Conservation (phyloP, 2,888 invertebrate genomes). For the Acleris sparsana region DNA sequence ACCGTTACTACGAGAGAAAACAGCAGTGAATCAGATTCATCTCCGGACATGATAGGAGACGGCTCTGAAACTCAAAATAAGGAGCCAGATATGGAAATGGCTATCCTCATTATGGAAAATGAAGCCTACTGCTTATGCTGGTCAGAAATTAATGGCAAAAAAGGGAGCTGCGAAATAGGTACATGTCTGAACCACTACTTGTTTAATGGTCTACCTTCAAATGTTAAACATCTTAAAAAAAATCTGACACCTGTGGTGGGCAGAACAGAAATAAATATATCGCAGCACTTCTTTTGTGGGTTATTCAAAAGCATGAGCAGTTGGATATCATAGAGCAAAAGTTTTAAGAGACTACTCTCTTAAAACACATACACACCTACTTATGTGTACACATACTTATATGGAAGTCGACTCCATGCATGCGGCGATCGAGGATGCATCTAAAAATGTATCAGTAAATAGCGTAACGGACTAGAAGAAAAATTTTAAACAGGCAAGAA, state of each 20-base stretch:
- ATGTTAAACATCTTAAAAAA: background rate
- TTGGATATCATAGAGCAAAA: conserved; percentile 3
- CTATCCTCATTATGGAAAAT: background rate
- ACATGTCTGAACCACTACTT: conserved; percentile 2
- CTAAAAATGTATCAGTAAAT: background rate
- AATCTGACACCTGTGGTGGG: conserved; percentile 3
- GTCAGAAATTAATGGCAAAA: too few relatives aligned
- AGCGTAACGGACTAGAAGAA: background rate
- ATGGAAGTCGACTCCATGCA: too few relatives aligned
- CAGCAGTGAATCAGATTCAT: background rate
- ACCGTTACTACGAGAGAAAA: background rate
- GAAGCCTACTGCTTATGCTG: conserved; percentile 1
- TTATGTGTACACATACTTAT: too few relatives aligned
- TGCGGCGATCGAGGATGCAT: too few relatives aligned
- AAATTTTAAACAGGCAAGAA: background rate
- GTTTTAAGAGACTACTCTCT: conserved; percentile 3
- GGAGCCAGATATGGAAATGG: background rate
- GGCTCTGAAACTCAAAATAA: background rate
- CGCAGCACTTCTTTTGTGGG: conserved; percentile 6
- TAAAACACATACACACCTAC: too few relatives aligned
- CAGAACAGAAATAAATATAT: conserved; percentile 3
- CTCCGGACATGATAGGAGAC: background rate
- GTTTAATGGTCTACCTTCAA: background rate
- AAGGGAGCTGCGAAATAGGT: conserved; percentile 6
- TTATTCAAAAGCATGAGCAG: conserved; percentile 1